These are phyloP conservation scores for Oryzias javanicus DNA, from an alignment of 2,113 vertebrate species.

Conservation along the genomic window DNA sequence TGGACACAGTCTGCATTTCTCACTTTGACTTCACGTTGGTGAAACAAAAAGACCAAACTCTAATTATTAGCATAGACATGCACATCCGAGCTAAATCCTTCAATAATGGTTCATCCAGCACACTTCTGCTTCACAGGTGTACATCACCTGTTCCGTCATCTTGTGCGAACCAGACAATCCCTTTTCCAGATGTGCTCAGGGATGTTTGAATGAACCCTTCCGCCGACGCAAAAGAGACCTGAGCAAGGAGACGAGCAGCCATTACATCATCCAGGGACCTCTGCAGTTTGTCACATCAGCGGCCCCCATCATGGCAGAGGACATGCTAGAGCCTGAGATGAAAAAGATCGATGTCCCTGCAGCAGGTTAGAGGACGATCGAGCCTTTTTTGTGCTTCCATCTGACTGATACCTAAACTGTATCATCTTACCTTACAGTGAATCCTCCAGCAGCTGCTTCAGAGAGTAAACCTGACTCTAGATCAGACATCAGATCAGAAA, in stretches of 20 bases:
- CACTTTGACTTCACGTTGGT: too few relatives aligned
- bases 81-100: too few relatives aligned
- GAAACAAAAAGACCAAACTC: too few relatives aligned
- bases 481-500: not conserved
- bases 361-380: constrained; percentile 8
- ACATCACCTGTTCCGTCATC: constrained; percentile 66
- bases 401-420: not conserved
- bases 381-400: not conserved
- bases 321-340: not conserved
- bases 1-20: too few relatives aligned
- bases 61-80: too few relatives aligned
- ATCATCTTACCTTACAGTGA: constrained; percentile 19
- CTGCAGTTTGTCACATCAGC: constrained; percentile 41
- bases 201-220: constrained; percentile 49
- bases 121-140: constrained; percentile 42
- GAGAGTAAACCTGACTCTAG: not conserved
- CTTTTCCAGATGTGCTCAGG: constrained; percentile 72
- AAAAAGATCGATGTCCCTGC: not conserved
- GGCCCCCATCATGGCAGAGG: not conserved
- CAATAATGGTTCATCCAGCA: too few relatives aligned
- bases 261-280: constrained; percentile 74
- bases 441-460: not conserved
- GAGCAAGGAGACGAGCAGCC: constrained; percentile 51
- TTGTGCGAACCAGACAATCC: constrained; percentile 59
- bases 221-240: constrained; percentile 48